These are phyloP conservation scores for Galerucella nymphaeae DNA, from an alignment of 2,888 invertebrate genomes.

Conservation along the genomic window DNA sequence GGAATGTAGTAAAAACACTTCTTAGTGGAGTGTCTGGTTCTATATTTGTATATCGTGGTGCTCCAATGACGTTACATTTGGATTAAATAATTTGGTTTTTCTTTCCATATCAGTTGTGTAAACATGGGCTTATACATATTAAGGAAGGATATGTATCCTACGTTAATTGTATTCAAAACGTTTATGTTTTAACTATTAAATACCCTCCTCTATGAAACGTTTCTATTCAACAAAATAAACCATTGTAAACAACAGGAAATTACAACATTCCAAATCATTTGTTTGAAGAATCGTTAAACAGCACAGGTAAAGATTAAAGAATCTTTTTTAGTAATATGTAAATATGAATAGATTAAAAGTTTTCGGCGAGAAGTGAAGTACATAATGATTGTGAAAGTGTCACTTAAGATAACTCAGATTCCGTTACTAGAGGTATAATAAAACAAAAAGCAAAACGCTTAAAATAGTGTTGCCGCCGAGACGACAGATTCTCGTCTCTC, in stretches of 20 bases:
- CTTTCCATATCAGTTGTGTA: not conserved
- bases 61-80: not conserved
- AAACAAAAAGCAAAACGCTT: not conserved
- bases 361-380: not conserved
- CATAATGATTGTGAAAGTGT: not conserved
- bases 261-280: conserved; percentile 42
- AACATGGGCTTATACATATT: not conserved
- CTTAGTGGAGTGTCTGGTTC: too few relatives aligned
- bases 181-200: conserved; percentile 8
- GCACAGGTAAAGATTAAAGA: conserved; percentile 35
- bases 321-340: conserved; percentile 28
- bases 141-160: not conserved
- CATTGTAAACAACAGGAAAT: conserved; percentile 43
- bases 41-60: too few relatives aligned
- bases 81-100: not conserved
- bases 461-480: too few relatives aligned
- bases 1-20: too few relatives aligned
- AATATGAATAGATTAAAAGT: conserved; percentile 30
- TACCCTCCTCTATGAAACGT: conserved; percentile 25
- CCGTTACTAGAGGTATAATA: conserved; percentile 3
- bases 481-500: too few relatives aligned
- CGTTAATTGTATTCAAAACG: conserved; percentile 2
- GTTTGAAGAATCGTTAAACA: conserved; percentile 42
- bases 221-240: conserved; percentile 38
- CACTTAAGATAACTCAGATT: not conserved